These are phyloP conservation scores for Coenobita brevimanus DNA, from an alignment of 1,140 invertebrate genomes.

Conservation along the genomic window DNA sequence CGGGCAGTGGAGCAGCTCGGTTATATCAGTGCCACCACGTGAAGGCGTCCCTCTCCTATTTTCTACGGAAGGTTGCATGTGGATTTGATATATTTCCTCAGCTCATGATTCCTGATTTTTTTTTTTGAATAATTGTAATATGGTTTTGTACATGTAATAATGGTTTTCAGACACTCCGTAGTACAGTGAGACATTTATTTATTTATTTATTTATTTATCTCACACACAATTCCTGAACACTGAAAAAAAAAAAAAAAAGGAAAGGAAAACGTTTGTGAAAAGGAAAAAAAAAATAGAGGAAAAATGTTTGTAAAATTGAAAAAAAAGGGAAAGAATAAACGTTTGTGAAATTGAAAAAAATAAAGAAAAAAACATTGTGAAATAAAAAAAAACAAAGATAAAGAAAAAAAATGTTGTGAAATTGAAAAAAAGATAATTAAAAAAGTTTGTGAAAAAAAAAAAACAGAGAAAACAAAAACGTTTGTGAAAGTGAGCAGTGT, in stretches of 20 bases:
- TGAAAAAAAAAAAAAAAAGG: background rate
- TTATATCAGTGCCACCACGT: no score
- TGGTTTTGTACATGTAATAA: no score
- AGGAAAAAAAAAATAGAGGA: background rate
- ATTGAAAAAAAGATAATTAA: background rate
- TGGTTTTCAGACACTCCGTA: background rate
- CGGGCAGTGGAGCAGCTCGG: no score
- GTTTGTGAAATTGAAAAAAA: background rate
- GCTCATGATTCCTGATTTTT: no score
- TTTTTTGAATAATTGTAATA: no score
- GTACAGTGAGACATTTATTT: background rate
- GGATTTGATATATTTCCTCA: no score
- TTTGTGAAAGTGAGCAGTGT: background rate
- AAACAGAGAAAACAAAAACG: background rate
- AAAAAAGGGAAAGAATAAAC: background rate
- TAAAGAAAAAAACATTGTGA: background rate
- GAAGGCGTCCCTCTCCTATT: no score
- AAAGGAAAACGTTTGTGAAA: background rate
- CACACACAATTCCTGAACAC: background rate
- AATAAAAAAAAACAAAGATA: background rate
- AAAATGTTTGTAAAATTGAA: background rate
- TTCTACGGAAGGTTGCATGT: no score
- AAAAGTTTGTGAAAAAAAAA: background rate
- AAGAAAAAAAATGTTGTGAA: background rate
- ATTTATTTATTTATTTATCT: background rate